Evolutionary conservation across 2,888 invertebrate species (phyloP), one percentile per base, ranked within the genome.

Genomic region (Pantelozetes paolii): DNA sequence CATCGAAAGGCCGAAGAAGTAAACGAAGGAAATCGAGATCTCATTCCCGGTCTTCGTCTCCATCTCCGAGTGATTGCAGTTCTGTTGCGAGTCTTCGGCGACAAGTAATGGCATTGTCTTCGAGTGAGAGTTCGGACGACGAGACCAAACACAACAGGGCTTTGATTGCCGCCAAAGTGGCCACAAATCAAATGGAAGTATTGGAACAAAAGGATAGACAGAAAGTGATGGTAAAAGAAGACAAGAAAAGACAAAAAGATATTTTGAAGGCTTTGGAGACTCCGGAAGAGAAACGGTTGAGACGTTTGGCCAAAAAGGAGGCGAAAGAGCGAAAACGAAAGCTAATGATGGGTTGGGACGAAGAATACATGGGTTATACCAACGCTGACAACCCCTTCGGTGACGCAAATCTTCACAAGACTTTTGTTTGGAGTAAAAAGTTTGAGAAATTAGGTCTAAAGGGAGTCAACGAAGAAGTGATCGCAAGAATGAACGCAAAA

Each of bases 321-420:
- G 89, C 89, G 0, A 97, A 97, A 80, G 94, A 95, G 82, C 86
- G 91, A 1, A 82, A 81, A 74, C 84, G 93, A 0, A 91, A 94
- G 74, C 91, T 94, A 82, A 86, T 92, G 77, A 95, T 96, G 94
- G 96, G 96, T 8, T 96, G 95, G 96, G 96, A 96, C 82, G 92
- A 90, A 77, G 96, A 97, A 82, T 95, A 95, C 81, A 87, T 95
- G 76, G 94, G 94, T 80, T 99, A 98, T 81, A 97, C 98, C 0
- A 96, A 99, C 82, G 91, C 92, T 71, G 97, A 99, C 83, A 99
- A 99, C 84, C 99, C 99, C 0, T 99, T 98, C 82, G 98, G 98
- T 0, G 99, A 99, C 85, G 92, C 92, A 0, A 94, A 94, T 79
- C 86, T 99, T 50, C 87, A 96, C 6, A 90, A 96, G 42, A 92